phyloP scores from a whole-genome alignment of 2,113 vertebrate genomes.

The Corythoichthys haematopterus region DNA sequence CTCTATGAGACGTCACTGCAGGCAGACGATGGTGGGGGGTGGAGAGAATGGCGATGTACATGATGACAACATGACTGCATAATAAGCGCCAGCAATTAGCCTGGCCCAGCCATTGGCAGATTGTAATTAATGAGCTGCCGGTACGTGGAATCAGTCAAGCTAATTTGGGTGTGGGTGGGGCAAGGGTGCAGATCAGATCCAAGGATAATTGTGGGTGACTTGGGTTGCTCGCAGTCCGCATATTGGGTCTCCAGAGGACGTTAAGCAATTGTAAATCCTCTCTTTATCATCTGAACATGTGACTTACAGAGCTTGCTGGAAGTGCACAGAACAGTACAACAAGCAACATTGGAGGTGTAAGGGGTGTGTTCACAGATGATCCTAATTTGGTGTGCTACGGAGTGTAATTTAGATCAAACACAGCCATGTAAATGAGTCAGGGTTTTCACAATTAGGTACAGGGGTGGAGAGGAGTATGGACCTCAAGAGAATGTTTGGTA shows the following conservation, averaged over 20 bases:
- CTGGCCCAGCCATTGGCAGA: constrained; percentile 54
- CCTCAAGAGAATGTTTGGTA: constrained; percentile 93
- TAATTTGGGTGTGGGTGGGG: constrained; percentile 56
- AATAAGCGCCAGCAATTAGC: constrained; percentile 64
- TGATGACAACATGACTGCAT: constrained; percentile 63
- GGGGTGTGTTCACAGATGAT: constrained; percentile 94
- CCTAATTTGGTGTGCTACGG: constrained; percentile 99
- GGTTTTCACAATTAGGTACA: constrained; percentile 96
- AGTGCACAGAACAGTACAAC: constrained; percentile 64
- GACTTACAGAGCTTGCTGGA: constrained; percentile 80
- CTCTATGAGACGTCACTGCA: constrained; percentile 9
- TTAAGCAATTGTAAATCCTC: constrained; percentile 85
- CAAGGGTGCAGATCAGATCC: constrained; percentile 61
- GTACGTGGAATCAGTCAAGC: constrained; percentile 49
- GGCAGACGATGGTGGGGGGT: constrained; percentile 31
- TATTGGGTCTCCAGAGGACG: constrained; percentile 83
- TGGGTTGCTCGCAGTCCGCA: constrained; percentile 61
- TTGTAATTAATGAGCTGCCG: constrained; percentile 65
- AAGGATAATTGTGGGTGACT: constrained; percentile 75
- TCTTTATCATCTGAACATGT: constrained; percentile 90
- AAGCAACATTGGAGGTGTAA: background rate
- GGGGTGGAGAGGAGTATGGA: constrained; percentile 67
- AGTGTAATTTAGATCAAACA: constrained; percentile 99
- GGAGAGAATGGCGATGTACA: constrained; percentile 51
- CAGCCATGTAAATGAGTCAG: constrained; percentile 98